Percentiles rank a stretch among this genome's conserved stretches.
These are phyloP conservation scores for Lagodon rhomboides DNA, from an alignment of 2,797 vertebrate genomes.

Conservation along the genomic window DNA sequence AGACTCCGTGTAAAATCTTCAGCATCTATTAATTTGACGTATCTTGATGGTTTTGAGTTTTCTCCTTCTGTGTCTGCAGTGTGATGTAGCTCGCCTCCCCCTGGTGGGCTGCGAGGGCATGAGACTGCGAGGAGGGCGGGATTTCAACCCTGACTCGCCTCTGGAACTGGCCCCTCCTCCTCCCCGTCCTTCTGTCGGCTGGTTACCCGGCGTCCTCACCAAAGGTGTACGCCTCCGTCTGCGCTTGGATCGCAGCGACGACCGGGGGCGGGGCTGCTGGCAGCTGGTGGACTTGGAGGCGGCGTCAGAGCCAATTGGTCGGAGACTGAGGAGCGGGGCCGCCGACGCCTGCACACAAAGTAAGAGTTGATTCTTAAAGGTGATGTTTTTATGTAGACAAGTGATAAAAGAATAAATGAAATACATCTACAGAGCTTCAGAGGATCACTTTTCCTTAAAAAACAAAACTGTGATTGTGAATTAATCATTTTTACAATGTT, in stretches of 20 bases:
- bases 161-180: slow-evolving; percentile 28
- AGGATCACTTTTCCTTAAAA: too few species aligned
- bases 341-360: slow-evolving; percentile 60
- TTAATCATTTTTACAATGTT: too few species aligned
- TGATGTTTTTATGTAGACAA: too few species aligned
- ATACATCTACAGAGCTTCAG: too few species aligned
- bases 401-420: too few species aligned
- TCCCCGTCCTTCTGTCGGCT: slow-evolving; percentile 56
- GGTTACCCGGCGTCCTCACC: slow-evolving; percentile 76
- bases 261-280: slow-evolving; percentile 78
- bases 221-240: slow-evolving; percentile 80
- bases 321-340: slow-evolving; percentile 42
- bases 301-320: slow-evolving; percentile 50
- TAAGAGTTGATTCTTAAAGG: slow-evolving; percentile 48
- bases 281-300: slow-evolving; percentile 78
- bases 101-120: slow-evolving; percentile 70
- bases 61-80: slow-evolving; percentile 48
- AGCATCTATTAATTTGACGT: background rate
- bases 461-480: too few species aligned
- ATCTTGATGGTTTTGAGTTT: background rate
- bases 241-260: slow-evolving; percentile 74
- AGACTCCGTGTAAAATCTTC: too few species aligned
- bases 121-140: slow-evolving; percentile 75
- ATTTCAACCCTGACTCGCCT: slow-evolving; percentile 53
- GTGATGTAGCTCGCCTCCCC: slow-evolving; percentile 63